Evolutionary conservation across 2,113 vertebrate species (phyloP).

Genomic region (Psilopsiagon aymara): DNA sequence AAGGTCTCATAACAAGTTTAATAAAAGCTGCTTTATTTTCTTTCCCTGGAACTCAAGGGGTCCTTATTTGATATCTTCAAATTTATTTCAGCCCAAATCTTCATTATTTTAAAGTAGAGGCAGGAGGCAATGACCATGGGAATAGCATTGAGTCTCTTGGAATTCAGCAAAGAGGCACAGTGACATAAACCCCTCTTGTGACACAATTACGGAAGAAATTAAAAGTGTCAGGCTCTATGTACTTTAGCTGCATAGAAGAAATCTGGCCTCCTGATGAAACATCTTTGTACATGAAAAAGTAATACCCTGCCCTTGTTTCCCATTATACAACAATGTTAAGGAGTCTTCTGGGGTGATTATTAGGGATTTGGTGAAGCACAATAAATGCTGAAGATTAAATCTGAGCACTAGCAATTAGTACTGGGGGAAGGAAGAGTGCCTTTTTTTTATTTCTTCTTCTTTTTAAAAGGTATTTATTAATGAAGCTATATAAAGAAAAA

Average conservation of each 20-base stretch:
- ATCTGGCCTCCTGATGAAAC: constrained; percentile 71
- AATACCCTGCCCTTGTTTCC: constrained; percentile 73
- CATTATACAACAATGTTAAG: constrained; percentile 73
- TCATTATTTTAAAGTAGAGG: constrained; percentile 78
- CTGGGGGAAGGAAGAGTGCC: constrained; percentile 18
- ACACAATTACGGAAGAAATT: constrained; percentile 74
- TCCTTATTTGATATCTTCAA: constrained; percentile 79
- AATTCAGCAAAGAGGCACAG: constrained; percentile 69
- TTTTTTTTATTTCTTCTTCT: background rate
- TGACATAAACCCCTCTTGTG: constrained; percentile 59
- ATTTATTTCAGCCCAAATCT: constrained; percentile 82
- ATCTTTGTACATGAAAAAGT: constrained; percentile 73
- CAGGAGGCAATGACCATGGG: constrained; percentile 67
- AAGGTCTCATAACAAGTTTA: constrained; percentile 82
- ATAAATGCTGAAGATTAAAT: constrained; percentile 71
- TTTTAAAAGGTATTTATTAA: constrained; percentile 58
- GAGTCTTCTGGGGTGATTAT: constrained; percentile 73
- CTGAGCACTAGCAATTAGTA: constrained; percentile 69
- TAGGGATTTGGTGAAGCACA: constrained; percentile 72
- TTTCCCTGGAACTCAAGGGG: constrained; percentile 73
- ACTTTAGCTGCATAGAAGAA: constrained; percentile 66
- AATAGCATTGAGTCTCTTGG: constrained; percentile 65
- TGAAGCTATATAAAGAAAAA: constrained; percentile 64
- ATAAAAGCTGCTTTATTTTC: constrained; percentile 81
- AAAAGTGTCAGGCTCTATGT: constrained; percentile 72